Evolutionary conservation across 2,797 vertebrate genomes (phyloP), one percentile per base, ranked within the genome.

Genomic region (Hypotaenidia philippensis): DNA sequence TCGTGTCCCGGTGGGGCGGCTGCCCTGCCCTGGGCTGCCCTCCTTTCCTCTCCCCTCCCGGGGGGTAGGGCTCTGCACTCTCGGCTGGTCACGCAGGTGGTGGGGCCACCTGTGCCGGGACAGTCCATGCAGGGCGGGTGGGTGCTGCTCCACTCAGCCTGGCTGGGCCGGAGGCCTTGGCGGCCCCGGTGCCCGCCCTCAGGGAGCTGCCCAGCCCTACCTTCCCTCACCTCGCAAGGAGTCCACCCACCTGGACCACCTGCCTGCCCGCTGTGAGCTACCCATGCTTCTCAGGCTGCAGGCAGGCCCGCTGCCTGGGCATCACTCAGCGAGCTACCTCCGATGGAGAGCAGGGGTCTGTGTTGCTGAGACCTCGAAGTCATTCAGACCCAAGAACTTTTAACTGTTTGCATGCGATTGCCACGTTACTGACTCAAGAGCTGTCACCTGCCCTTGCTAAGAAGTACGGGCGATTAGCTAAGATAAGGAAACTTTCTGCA

Each of bases 341-440:
- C 1, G 49, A 3, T 4, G 61, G 22, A 11, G 25, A 7, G 32
- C 3, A 13, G 5, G 5, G n/a, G 7, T 13, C 1, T 7, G 1
- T 10, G n/a, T 55, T 4, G 10, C 23, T 7, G 53, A 20, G 44
- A 3, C 11, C 18, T 0, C 0, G 10, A n/a, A 2, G 50, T 13
- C 15, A 0, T 36, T 8, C 4, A 18, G 38, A 64, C 10, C 66
- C 38, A 2, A 22, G 71, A n/a, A 8, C 36, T 0, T 6, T 7
- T 41, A 41, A 18, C 17, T 41, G 0, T 5, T 18, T 6, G 26
- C 10, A 0, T 50, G 1, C 4, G 3, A 1, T 27, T 27, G 52
- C 64, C 3, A 31, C 16, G 6, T 26, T 31, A 4, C 11, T 50
- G 0, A 6, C 19, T 75, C 10, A 14, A 38, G 38, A 47, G 7